phyloP scores from a whole-genome alignment of 2,113 vertebrate species.

The Pluvialis apricaria region DNA sequence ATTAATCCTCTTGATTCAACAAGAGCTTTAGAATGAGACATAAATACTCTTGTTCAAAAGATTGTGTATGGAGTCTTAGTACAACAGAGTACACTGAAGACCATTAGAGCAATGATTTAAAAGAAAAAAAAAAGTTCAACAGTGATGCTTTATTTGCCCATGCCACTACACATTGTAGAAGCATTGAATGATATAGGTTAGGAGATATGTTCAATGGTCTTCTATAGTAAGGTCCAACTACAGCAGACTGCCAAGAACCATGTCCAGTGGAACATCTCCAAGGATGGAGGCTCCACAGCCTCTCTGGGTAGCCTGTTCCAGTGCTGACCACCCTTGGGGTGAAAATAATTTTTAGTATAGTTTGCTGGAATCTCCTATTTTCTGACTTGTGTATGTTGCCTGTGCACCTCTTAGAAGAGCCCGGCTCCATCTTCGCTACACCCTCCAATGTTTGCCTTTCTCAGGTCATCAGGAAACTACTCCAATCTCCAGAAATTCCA shows the following conservation, averaged over 20 bases:
- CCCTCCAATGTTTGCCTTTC: not conserved
- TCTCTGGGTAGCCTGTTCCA: not conserved
- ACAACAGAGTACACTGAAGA: not conserved
- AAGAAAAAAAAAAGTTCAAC: not conserved
- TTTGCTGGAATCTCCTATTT: not conserved
- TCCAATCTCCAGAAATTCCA: not conserved
- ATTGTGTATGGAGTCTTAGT: not conserved
- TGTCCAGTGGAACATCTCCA: not conserved
- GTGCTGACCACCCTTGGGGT: fast-evolving
- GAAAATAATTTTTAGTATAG: not conserved
- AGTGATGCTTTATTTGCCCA: not conserved
- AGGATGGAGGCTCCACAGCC: not conserved
- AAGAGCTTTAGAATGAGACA: not conserved
- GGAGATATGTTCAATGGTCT: not conserved
- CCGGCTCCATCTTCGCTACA: not conserved
- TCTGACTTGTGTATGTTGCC: not conserved
- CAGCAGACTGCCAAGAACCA: not conserved
- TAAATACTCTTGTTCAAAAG: not conserved
- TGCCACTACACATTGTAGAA: not conserved
- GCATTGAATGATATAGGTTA: not conserved
- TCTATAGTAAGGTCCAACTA: not conserved
- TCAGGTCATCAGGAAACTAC: not conserved
- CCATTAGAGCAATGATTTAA: not conserved
- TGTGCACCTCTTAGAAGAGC: not conserved
- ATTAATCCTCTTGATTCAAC: conserved; percentile 34